Conservation (phyloP, 2,888 invertebrate genomes). For the Stenoptilia bipunctidactyla region DNA sequence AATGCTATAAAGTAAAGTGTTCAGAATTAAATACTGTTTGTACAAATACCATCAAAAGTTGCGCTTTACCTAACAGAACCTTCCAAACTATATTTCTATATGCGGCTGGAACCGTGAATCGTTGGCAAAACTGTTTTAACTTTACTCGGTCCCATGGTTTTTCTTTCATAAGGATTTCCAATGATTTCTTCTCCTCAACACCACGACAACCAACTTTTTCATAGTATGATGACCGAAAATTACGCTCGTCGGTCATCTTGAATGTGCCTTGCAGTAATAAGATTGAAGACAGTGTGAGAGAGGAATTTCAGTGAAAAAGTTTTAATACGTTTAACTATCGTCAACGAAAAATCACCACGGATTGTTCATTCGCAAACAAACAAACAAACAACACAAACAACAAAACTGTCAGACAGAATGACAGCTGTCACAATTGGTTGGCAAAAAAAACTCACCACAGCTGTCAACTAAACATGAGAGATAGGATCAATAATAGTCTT, state of each 20-base stretch:
- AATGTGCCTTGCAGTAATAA: background rate
- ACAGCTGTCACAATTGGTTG: background rate
- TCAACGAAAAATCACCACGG: too few relatives aligned
- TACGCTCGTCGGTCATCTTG: constrained; percentile 76
- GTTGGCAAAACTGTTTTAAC: constrained; percentile 85
- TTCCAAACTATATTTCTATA: constrained; percentile 90
- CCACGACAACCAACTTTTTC: constrained; percentile 91
- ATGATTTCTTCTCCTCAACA: constrained; percentile 90
- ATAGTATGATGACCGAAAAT: constrained; percentile 86
- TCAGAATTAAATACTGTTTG: too few relatives aligned
- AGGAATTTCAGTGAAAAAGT: background rate
- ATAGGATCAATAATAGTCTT: too few relatives aligned
- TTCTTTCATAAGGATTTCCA: constrained; percentile 90
- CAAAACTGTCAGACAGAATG: background rate
- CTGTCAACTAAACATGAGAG: too few relatives aligned
- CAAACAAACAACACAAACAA: background rate
- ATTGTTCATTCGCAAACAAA: constrained; percentile 1
- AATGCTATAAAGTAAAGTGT: too few relatives aligned
- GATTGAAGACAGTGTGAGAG: background rate
- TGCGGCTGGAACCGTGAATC: constrained; percentile 86
- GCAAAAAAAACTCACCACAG: background rate
- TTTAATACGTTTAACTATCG: too few relatives aligned
- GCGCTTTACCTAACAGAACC: constrained; percentile 80
- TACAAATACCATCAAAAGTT: too few relatives aligned
- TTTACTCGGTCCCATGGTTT: constrained; percentile 84